phyloP scores from a whole-genome alignment of 2,113 vertebrate genomes.

The Barnardius zonarius region DNA sequence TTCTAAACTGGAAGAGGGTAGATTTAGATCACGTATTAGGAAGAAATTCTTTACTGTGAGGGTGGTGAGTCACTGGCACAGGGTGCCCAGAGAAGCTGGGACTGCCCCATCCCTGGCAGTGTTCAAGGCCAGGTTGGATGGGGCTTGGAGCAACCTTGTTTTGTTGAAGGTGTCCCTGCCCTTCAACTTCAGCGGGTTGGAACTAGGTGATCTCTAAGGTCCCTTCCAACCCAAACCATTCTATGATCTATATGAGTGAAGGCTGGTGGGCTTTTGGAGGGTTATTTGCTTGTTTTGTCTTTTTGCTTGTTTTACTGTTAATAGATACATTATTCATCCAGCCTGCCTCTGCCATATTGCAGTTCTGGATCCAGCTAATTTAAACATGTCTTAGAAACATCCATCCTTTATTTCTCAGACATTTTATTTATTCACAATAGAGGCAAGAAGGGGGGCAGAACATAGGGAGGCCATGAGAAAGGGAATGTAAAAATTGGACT shows the following conservation, averaged over 20 bases:
- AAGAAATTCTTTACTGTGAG: background rate
- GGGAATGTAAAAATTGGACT: background rate
- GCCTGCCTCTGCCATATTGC: background rate
- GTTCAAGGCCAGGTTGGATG: background rate
- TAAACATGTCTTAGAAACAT: background rate
- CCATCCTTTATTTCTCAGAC: background rate
- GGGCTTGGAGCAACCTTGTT: background rate
- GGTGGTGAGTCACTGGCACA: background rate
- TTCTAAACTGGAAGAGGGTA: background rate
- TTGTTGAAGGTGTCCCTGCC: background rate
- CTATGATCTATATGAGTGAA: background rate
- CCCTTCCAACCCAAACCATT: too few species aligned
- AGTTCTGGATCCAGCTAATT: background rate
- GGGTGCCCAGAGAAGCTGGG: background rate
- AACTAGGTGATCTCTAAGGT: background rate
- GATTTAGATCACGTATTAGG: background rate
- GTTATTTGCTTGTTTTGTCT: background rate
- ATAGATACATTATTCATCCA: background rate
- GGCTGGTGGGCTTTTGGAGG: background rate
- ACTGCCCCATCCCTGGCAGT: background rate
- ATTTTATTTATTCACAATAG: background rate
- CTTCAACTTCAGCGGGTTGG: background rate
- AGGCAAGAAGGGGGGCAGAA: background rate
- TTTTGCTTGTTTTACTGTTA: background rate
- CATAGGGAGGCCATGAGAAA: background rate